A percentile compares a stretch with the other conserved stretches of the same genome.
These are phyloP conservation scores for Meloidogyne floridensis DNA, from an alignment of 1,140 invertebrate species.

Conservation along the genomic window DNA sequence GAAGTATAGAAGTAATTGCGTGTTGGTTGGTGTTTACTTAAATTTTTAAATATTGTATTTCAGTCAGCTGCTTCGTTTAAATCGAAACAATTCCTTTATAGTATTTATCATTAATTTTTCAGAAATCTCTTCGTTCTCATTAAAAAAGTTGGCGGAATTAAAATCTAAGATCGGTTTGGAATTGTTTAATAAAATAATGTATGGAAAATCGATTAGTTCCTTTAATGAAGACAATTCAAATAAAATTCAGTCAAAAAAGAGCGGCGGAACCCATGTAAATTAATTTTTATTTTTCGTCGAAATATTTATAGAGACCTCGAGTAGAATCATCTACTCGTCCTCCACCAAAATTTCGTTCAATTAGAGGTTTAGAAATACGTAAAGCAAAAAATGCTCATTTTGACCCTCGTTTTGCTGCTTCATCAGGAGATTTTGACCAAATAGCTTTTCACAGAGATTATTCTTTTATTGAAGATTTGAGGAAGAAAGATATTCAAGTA, in stretches of 20 bases:
- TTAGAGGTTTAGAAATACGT: constrained; percentile 22
- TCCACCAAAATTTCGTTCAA: constrained; percentile 25
- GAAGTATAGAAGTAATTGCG: too few species aligned
- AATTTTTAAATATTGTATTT: too few species aligned
- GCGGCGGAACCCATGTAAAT: not conserved
- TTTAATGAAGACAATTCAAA: not conserved
- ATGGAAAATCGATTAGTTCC: not conserved
- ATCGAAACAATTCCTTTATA: too few species aligned
- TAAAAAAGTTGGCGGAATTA: not conserved
- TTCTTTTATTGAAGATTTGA: constrained; percentile 35
- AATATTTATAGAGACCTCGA: constrained; percentile 15
- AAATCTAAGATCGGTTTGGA: not conserved
- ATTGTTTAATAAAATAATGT: not conserved
- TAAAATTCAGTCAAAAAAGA: not conserved
- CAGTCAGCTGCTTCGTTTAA: too few species aligned
- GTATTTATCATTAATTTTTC: not conserved
- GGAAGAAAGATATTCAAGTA: constrained; percentile 36
- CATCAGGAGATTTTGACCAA: constrained; percentile 34
- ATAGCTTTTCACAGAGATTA: constrained; percentile 35
- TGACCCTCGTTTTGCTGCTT: constrained; percentile 34
- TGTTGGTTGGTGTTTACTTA: too few species aligned
- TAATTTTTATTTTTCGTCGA: not conserved
- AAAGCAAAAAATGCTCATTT: constrained; percentile 26
- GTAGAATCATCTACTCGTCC: constrained; percentile 30
- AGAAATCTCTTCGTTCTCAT: not conserved